Evolutionary conservation across 2,888 invertebrate species (phyloP).

Genomic region (Sarcophaga subvicina): DNA sequence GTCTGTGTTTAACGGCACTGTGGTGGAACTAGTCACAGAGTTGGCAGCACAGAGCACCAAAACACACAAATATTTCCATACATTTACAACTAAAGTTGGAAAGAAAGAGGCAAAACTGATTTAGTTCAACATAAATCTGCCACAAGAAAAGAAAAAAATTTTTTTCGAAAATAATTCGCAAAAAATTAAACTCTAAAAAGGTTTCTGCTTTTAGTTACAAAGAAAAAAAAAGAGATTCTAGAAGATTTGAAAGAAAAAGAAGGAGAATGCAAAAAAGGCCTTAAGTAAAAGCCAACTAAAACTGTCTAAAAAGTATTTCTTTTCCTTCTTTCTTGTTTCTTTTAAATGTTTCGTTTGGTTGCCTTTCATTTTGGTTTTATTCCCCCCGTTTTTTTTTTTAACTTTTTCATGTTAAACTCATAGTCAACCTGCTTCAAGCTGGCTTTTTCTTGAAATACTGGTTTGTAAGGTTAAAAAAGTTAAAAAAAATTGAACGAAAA

Average conservation of each 20-base stretch:
- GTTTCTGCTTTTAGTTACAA: not conserved
- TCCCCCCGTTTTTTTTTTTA: not conserved
- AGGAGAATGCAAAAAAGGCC: constrained; percentile 33
- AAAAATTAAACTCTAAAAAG: constrained; percentile 19
- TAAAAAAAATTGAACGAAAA: not conserved
- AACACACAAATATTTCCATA: not conserved
- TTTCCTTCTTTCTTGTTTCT: not conserved
- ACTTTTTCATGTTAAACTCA: constrained; percentile 45
- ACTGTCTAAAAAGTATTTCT: constrained; percentile 48
- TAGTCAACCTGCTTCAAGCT: constrained; percentile 39
- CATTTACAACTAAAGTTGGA: not conserved
- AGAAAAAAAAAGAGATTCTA: constrained; percentile 16
- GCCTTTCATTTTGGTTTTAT: too few species aligned
- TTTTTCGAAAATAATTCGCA: constrained; percentile 34
- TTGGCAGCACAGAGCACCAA: not conserved
- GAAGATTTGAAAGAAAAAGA: constrained; percentile 19
- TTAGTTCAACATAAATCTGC: constrained; percentile 67
- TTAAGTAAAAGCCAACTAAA: constrained; percentile 57
- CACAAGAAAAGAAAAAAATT: constrained; percentile 56
- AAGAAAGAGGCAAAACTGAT: constrained; percentile 47
- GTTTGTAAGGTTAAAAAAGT: not conserved
- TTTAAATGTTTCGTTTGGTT: constrained; percentile 4
- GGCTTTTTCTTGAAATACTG: constrained; percentile 15
- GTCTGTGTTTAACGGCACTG: constrained; percentile 60
- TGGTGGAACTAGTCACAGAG: constrained; percentile 50